phyloP scores from a whole-genome alignment of 2,113 vertebrate species.

The Cyphomyrus plagiostoma region DNA sequence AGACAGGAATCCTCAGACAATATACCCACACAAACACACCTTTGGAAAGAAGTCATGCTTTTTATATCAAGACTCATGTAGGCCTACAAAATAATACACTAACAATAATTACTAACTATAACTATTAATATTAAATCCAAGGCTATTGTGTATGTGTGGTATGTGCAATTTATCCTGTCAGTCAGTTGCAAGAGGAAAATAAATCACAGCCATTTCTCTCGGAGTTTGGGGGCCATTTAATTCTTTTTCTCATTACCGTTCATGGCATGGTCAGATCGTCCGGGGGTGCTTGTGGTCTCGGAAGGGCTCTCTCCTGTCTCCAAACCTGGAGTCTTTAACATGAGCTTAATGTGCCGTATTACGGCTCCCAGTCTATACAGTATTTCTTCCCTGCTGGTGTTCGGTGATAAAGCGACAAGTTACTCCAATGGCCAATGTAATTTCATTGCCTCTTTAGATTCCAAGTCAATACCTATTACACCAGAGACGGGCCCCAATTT shows the following conservation, averaged over 20 bases:
- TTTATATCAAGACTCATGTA: background rate
- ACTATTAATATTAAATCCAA: background rate
- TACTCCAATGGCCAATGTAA: conserved; percentile 37
- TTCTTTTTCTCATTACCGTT: conserved; percentile 30
- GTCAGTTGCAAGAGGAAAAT: background rate
- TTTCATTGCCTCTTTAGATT: conserved; percentile 43
- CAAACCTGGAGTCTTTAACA: conserved; percentile 44
- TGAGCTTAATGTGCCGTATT: conserved; percentile 55
- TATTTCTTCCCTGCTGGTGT: conserved; percentile 54
- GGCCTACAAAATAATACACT: background rate
- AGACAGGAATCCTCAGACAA: background rate
- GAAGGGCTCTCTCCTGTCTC: conserved; percentile 32
- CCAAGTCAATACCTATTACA: conserved; percentile 51
- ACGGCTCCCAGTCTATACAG: conserved; percentile 45
- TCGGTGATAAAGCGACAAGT: conserved; percentile 46
- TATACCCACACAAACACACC: background rate
- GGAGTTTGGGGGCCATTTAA: conserved; percentile 49
- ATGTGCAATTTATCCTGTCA: background rate
- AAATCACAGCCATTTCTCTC: background rate
- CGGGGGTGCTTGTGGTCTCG: conserved; percentile 24
- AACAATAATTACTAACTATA: background rate
- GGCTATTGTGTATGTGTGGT: background rate
- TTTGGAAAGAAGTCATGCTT: background rate
- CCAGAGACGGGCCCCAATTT: conserved; percentile 46
- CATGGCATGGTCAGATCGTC: conserved; percentile 36